These are phyloP conservation scores for Tetrao urogallus DNA, from an alignment of 2,113 vertebrate genomes.

Conservation along the genomic window DNA sequence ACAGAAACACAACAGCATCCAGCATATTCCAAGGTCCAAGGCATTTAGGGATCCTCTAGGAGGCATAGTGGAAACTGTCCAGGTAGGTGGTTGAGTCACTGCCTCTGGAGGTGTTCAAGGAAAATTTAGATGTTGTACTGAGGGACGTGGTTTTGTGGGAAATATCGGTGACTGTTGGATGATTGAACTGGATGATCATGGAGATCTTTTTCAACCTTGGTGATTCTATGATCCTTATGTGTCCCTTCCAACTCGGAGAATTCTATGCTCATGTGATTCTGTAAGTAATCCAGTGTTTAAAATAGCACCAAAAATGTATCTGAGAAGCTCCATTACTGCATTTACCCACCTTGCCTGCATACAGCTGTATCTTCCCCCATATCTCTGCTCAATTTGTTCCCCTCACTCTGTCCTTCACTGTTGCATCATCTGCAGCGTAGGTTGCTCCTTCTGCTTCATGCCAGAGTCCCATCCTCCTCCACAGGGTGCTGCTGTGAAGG, in stretches of 20 bases:
- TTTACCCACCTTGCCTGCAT: not conserved
- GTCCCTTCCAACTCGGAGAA: no score
- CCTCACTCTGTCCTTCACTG: not conserved
- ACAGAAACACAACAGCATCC: not conserved
- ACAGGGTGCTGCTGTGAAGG: fast-evolving
- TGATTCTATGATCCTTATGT: no score
- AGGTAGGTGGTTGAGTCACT: no score
- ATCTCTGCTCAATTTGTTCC: not conserved
- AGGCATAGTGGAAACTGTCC: not conserved
- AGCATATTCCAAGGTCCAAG: not conserved
- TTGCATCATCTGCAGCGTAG: not conserved
- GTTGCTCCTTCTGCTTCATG: not conserved
- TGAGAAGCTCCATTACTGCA: not conserved
- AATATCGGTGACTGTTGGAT: no score
- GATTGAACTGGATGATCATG: no score
- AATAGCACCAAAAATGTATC: not conserved
- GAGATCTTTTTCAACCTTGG: no score
- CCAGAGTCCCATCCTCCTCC: not conserved
- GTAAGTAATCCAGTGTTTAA: not conserved
- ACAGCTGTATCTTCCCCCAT: not conserved
- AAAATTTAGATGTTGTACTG: no score
- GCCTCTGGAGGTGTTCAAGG: no score
- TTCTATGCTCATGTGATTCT: no score
- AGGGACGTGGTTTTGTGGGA: no score
- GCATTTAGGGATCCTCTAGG: not conserved